Evolutionary conservation across 2,113 vertebrate species (phyloP).

Genomic region (Tauraco erythrolophus): DNA sequence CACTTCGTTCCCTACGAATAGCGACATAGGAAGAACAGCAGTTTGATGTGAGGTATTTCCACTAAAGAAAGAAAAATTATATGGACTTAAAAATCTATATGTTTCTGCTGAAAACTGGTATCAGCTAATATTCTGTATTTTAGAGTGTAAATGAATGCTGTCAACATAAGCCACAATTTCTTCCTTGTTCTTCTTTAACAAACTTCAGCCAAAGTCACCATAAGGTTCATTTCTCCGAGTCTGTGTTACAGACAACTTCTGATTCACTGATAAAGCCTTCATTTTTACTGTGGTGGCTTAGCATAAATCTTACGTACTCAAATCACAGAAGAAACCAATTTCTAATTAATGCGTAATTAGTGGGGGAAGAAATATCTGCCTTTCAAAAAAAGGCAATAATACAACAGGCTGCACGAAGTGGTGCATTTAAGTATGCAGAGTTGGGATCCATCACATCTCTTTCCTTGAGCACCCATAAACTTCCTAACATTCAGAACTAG

Average conservation of each 20-base stretch:
- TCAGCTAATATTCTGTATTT: neutral
- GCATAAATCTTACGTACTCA: neutral
- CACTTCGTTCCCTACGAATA: neutral
- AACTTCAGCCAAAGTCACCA: neutral
- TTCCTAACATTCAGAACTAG: neutral
- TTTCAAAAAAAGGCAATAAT: neutral
- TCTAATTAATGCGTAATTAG: neutral
- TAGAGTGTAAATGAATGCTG: neutral
- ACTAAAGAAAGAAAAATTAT: neutral
- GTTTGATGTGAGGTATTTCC: neutral
- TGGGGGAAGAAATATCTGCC: neutral
- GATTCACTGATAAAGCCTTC: neutral
- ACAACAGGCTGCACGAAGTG: neutral
- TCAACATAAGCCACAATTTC: neutral
- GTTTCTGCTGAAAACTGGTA: neutral
- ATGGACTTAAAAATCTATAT: neutral
- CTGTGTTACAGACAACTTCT: neutral
- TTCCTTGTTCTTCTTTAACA: neutral
- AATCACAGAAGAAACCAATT: neutral
- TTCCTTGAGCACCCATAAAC: neutral
- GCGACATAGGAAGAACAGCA: rapidly evolving
- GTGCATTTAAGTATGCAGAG: neutral
- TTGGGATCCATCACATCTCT: neutral
- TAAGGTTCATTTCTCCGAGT: neutral
- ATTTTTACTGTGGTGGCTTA: neutral